Conservation (phyloP, 2,888 invertebrate genomes). For the Cheilosia urbana region DNA sequence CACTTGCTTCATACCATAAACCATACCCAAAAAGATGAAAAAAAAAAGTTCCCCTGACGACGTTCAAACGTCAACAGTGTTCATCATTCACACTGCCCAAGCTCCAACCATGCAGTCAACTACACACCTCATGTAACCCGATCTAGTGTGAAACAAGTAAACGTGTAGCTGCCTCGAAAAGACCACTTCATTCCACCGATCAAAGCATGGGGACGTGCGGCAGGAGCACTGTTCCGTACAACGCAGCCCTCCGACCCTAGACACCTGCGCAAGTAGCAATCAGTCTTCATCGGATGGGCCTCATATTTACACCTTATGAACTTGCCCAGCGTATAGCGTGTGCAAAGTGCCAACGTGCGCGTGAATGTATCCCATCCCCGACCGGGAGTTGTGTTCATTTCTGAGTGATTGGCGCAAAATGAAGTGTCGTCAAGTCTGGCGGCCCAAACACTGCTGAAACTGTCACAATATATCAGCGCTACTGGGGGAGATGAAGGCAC, state of each 20-base stretch:
- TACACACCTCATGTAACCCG: conserved; percentile 42
- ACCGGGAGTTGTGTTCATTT: conserved; percentile 39
- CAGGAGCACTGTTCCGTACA: not conserved
- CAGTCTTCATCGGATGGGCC: conserved; percentile 17
- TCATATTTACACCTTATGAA: conserved; percentile 13
- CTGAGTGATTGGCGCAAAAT: conserved; percentile 68
- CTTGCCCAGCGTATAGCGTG: conserved; percentile 4
- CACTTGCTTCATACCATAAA: too few relatives aligned
- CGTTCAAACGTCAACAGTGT: too few relatives aligned
- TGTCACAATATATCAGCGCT: conserved; percentile 53
- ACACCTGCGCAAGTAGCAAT: conserved; percentile 34
- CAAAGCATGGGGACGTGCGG: not conserved
- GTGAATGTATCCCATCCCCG: not conserved
- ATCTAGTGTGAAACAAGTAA: conserved; percentile 30
- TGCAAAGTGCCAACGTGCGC: conserved; percentile 22
- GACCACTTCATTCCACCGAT: not conserved
- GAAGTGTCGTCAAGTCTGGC: conserved; percentile 51
- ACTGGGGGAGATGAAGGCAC: conserved; percentile 11
- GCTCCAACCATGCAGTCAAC: conserved; percentile 24
- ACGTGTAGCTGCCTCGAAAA: conserved; percentile 10
- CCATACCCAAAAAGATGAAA: too few relatives aligned
- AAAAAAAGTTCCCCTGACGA: too few relatives aligned
- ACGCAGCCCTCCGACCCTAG: conserved; percentile 33
- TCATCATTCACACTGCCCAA: not conserved
- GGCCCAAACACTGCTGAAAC: conserved; percentile 19